These are phyloP conservation scores for Sturnus vulgaris DNA, from an alignment of 2,113 vertebrate species.

Conservation along the genomic window DNA sequence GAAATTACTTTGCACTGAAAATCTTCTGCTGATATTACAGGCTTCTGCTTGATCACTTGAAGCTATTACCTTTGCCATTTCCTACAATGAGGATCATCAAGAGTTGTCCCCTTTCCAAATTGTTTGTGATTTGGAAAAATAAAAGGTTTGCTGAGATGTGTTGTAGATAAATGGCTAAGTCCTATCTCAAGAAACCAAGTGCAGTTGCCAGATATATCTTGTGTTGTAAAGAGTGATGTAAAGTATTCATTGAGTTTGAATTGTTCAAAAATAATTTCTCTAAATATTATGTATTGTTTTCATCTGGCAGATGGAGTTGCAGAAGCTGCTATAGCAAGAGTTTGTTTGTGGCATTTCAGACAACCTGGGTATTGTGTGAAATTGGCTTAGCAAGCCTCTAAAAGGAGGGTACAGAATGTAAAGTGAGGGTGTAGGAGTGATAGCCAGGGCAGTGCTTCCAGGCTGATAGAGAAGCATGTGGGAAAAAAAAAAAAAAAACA, in stretches of 20 bases:
- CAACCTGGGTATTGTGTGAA: conserved; percentile 17
- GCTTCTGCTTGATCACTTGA: not conserved
- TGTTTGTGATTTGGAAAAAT: not conserved
- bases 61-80: conserved; percentile 25
- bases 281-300: conserved; percentile 37
- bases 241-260: not conserved
- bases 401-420: not conserved
- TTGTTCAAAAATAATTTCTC: not conserved
- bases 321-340: conserved; percentile 3
- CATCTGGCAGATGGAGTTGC: conserved; percentile 18
- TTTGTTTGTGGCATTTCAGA: conserved; percentile 3
- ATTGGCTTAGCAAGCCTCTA: not conserved
- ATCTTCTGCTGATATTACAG: not conserved
- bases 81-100: not conserved
- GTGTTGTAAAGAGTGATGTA: not conserved
- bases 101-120: not conserved
- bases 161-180: not conserved
- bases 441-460: not conserved
- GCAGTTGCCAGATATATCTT: not conserved
- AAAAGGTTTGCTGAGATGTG: not conserved
- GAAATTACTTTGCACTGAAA: conserved; percentile 14
- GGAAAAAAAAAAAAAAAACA: not conserved
- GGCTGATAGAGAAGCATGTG: not conserved
- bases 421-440: not conserved
- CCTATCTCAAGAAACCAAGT: not conserved